Evolutionary conservation across 2,797 vertebrate species (phyloP), one percentile per base, ranked within the genome.

Genomic region (Australoheros facetus): DNA sequence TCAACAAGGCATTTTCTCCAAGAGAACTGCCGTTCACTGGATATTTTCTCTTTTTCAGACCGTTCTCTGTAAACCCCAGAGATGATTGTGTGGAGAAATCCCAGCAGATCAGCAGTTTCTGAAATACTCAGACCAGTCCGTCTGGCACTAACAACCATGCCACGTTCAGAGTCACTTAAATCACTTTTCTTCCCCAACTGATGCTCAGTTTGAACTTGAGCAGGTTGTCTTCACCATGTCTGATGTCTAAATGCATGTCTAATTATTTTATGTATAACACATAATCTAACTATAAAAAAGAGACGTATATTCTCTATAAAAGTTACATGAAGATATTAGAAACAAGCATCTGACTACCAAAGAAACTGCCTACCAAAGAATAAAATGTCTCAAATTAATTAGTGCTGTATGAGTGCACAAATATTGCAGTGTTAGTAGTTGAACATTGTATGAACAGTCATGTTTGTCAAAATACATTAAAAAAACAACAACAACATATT

Each of bases 31-130:
- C 23, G 12, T n/a, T 42, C 59, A 23, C n/a, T 62, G 4, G 34
- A 1, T 13, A 16, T 16, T n/a, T 17, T 57, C 7, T 42, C 0
- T 23, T 14, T 62, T 0, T 23, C 59, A n/a, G 37, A 23, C 34
- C 7, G 0, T 39, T 62, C 0, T 37, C 34, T 37, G 8, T 37
- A 37, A 37, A 37, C 8, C 34, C 34, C 2, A 34, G 1, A 62
- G 59, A 39, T 23, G 34, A 21, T 23, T 1, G 1, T 62, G 59
- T 39, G 34, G n/a, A 1, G 1, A 0, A 23, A 62, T 62, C 59
- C n/a, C 37, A 16, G 59, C n/a, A 62, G 59, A 42, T 62, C 17
- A 51, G 17, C 7, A 53, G 48, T 53, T 53, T 64, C 23, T 37
- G 23, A 64, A 11, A 64, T 17, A 64, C 2, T 42, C 39, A 42